A percentile compares a stretch with the other conserved stretches of the same genome.
Evolutionary conservation across 2,888 invertebrate species (phyloP).

Genomic region (Perizoma affinitatum): DNA sequence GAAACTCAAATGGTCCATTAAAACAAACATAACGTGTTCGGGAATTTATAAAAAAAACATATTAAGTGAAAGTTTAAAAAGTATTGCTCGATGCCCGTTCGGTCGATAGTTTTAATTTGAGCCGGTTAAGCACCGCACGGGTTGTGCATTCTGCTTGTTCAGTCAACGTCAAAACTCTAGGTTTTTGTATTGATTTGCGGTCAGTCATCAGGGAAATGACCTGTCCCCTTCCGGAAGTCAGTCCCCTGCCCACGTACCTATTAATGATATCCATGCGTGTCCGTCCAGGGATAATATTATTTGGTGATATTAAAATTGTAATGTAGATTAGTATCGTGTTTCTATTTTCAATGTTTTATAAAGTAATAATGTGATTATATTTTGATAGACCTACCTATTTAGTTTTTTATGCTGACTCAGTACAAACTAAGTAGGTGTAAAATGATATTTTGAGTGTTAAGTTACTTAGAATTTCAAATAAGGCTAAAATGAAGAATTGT

Average conservation of each 20-base stretch:
- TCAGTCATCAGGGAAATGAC: slow-evolving; percentile 54
- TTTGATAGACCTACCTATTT: neutral
- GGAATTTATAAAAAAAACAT: slow-evolving; percentile 7
- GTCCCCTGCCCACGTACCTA: slow-evolving; percentile 44
- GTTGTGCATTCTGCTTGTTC: neutral
- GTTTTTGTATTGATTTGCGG: slow-evolving; percentile 46
- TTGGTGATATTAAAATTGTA: slow-evolving; percentile 24
- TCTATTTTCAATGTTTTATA: slow-evolving; percentile 24
- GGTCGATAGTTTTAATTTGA: no score
- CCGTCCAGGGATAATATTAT: slow-evolving; percentile 43
- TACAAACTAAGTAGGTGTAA: no score
- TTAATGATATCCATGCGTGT: slow-evolving; percentile 60
- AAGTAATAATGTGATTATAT: no score
- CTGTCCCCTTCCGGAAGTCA: slow-evolving; percentile 63
- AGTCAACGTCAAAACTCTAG: neutral
- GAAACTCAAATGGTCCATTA: slow-evolving; percentile 27
- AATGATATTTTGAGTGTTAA: no score
- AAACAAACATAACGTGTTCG: slow-evolving; percentile 24
- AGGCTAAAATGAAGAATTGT: no score
- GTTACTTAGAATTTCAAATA: no score
- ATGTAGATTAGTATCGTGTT: slow-evolving; percentile 42
- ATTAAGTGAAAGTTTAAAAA: slow-evolving; percentile 22
- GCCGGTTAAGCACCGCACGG: no score
- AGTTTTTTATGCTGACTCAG: slow-evolving; percentile 3
- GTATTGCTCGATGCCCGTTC: no score